A percentile compares a stretch with the other conserved stretches of the same genome.
phyloP scores from a whole-genome alignment of 2,113 vertebrate species.

The Protobothrops mucrosquamatus region DNA sequence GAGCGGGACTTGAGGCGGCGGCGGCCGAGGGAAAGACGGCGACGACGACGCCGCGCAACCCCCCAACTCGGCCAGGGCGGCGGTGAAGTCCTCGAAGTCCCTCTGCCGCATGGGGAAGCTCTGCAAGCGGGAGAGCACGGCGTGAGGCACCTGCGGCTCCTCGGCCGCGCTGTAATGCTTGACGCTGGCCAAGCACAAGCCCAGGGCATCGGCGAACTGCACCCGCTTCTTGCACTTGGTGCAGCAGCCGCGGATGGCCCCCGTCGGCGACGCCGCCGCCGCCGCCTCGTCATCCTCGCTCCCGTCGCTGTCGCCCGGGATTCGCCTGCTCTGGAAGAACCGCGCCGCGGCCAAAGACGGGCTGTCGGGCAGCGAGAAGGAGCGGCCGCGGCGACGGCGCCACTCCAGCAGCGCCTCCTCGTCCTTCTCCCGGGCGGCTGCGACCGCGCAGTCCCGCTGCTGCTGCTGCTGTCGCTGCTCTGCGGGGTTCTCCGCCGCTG shows the following conservation, averaged over 20 bases:
- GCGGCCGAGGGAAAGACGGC: not conserved
- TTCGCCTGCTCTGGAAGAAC: constrained; percentile 7
- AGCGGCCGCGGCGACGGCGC: constrained; percentile 40
- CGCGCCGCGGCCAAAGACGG: constrained; percentile 36
- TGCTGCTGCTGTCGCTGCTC: not conserved
- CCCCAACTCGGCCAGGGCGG: constrained; percentile 20
- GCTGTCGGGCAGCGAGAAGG: constrained; percentile 43
- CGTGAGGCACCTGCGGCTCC: constrained; percentile 79
- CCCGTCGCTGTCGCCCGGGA: not conserved
- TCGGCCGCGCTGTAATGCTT: constrained; percentile 84
- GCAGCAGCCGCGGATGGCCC: constrained; percentile 45
- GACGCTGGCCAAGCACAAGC: constrained; percentile 82
- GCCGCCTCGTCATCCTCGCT: not conserved
- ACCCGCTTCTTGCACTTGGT: constrained; percentile 79
- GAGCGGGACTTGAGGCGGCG: constrained; percentile 6
- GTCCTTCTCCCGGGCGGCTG: not conserved
- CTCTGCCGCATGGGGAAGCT: constrained; percentile 63
- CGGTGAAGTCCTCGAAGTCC: constrained; percentile 52
- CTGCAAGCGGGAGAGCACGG: constrained; percentile 74
- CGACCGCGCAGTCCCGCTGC: not conserved
- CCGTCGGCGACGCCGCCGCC: too few relatives aligned
- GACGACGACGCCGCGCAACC: not conserved
- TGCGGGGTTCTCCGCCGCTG: too few relatives aligned
- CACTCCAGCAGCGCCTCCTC: constrained; percentile 1
- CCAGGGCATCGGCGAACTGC: constrained; percentile 87